Evolutionary conservation across 1,140 invertebrate genomes (phyloP), one percentile per base, ranked within the genome.

Genomic region (Antheraea pernyi): DNA sequence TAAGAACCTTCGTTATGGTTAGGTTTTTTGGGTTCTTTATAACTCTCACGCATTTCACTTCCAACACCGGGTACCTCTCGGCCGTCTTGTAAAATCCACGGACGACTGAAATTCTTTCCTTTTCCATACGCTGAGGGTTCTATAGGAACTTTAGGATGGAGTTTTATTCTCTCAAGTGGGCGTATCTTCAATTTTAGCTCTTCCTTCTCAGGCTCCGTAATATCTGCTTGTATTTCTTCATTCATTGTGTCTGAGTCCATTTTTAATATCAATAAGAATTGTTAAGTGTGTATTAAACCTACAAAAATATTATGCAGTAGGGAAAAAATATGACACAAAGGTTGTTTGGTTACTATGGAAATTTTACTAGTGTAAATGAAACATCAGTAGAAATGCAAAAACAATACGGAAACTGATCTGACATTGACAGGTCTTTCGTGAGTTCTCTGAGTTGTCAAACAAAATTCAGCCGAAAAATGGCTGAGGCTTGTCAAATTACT

Each of bases 11-110:
- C 76, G 9, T 36, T 65, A 53, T 78, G 74, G 42, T 73, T 69
- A 22, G 83, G 19, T 71, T 84, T 88, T 64, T 82, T 90, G 36
- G 89, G 89, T 11, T 84, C 68, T 71, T 67, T 75, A 66, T 77
- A 92, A 53, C 68, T 75, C 18, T 83, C 78, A 16, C 83, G 85
- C 86, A 89, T 92, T 84, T 91, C 90, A 73, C 89, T 91, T 10
- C 85, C 86, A 65, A 75, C 67, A 0, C 65, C 76, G 13, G 84
- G 83, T 60, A 80, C 76, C 67, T 74, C 77, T 11, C 88, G 80
- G 11, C 88, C 90, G 73, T 92, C 88, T 65, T 92, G 86, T 67
- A 92, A 73, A 67, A 92, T 91, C 86, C 87, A 91, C 7, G 82
- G 81, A 46, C 89, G 79, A 63, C 89, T 92, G 42, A 83, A 92